These are phyloP conservation scores for Hesperia comma DNA, from an alignment of 2,888 invertebrate species.

Conservation along the genomic window DNA sequence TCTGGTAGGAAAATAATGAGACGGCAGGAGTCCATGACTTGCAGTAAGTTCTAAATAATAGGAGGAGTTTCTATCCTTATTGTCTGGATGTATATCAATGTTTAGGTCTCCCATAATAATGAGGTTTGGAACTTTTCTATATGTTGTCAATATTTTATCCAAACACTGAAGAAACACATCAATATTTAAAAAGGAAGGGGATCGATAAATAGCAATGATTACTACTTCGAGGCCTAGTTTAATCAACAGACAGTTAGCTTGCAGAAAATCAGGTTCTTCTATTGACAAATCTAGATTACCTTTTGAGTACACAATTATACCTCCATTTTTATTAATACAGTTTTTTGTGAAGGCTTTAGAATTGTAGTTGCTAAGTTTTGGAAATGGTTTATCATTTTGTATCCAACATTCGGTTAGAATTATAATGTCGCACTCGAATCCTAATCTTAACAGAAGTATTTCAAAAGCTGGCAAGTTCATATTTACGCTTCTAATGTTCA, in stretches of 20 bases:
- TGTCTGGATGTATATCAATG: neutral
- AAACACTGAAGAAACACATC: neutral
- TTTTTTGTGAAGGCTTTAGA: no score
- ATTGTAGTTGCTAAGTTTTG: no score
- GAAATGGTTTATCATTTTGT: neutral
- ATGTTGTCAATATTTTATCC: neutral
- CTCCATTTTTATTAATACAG: conserved; percentile 3
- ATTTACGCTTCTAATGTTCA: neutral
- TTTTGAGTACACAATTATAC: conserved; percentile 1
- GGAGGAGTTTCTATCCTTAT: neutral
- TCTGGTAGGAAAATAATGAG: neutral
- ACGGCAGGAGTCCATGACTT: conserved; percentile 5
- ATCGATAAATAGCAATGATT: conserved; percentile 1
- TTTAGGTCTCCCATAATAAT: neutral
- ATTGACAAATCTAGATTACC: neutral
- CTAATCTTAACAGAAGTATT: neutral
- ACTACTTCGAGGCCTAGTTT: no score
- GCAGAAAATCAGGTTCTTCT: no score
- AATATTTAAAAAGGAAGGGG: conserved; percentile 5
- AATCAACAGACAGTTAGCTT: no score
- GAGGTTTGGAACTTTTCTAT: neutral
- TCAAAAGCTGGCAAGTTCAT: neutral
- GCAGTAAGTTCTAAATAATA: neutral
- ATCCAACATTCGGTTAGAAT: neutral
- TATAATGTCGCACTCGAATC: neutral